A percentile compares a stretch with the other conserved stretches of the same genome.
Evolutionary conservation across 2,888 invertebrate genomes (phyloP).

Genomic region (Melinaea menophilus): DNA sequence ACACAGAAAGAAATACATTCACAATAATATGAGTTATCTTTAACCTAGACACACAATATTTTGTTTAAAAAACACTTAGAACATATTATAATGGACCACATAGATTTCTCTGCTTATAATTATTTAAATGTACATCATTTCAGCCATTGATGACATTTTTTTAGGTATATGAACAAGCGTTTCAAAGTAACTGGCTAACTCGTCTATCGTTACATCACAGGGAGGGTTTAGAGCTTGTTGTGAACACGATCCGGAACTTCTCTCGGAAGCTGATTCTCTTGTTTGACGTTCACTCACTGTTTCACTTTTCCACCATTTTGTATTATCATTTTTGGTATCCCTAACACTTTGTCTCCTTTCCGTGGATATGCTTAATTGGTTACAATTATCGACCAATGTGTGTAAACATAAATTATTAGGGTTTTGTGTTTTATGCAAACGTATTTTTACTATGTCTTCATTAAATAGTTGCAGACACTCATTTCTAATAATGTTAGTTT

Average conservation of each 20-base stretch:
- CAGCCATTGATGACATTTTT: constrained; percentile 98
- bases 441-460: constrained; percentile 33
- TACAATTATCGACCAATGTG: constrained; percentile 65
- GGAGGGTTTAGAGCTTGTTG: constrained; percentile 86
- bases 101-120: constrained; percentile 11
- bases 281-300: constrained; percentile 38
- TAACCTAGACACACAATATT: neutral
- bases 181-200: constrained; percentile 96
- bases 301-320: constrained; percentile 58
- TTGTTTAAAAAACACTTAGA: constrained; percentile 15
- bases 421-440: constrained; percentile 32
- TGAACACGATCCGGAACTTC: constrained; percentile 80
- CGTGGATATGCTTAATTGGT: constrained; percentile 64
- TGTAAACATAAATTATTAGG: constrained; percentile 56
- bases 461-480: constrained; percentile 36
- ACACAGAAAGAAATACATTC: neutral
- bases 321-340: constrained; percentile 40
- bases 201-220: constrained; percentile 94
- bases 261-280: constrained; percentile 45
- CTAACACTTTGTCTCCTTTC: constrained; percentile 34
- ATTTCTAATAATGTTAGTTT: constrained; percentile 34
- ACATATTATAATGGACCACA: constrained; percentile 22
- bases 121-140: constrained; percentile 96
- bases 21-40: neutral
- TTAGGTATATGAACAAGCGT: constrained; percentile 97